A percentile compares a stretch with the other conserved stretches of the same genome.
phyloP scores from a whole-genome alignment of 2,113 vertebrate species.

The Glaucomys volans region DNA sequence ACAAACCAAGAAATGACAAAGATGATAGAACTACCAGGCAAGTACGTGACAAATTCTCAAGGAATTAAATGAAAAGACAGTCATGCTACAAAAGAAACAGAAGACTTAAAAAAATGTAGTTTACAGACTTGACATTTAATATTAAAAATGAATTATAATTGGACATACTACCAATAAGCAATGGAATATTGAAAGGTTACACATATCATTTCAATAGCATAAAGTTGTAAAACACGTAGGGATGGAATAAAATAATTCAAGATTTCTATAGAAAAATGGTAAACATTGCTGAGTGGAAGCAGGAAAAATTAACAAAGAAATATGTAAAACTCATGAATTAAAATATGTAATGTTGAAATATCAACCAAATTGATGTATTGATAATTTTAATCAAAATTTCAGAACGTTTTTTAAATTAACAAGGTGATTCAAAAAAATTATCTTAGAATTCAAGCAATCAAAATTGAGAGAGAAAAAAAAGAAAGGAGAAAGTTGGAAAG shows the following conservation, averaged over 20 bases:
- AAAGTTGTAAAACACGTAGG: not conserved
- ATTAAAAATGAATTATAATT: not conserved
- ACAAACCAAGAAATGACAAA: not conserved
- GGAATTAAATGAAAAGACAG: not conserved
- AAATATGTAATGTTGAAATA: not conserved
- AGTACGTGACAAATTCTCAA: conserved; percentile 4
- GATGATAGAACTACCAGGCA: not conserved
- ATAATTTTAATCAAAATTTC: not conserved
- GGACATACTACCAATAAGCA: not conserved
- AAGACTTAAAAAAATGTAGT: not conserved
- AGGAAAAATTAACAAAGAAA: not conserved
- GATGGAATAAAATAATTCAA: not conserved
- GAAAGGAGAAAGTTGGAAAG: not conserved
- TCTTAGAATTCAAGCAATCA: not conserved
- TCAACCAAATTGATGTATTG: not conserved
- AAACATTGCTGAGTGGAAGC: not conserved
- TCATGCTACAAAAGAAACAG: not conserved
- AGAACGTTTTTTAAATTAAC: not conserved
- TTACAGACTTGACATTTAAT: not conserved
- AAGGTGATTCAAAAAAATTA: not conserved
- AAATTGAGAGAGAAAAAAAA: too few relatives aligned
- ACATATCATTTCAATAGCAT: not conserved
- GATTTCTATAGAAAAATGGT: not conserved
- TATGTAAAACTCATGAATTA: not conserved
- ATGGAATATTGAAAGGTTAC: not conserved